A percentile compares a stretch with the other conserved stretches of the same genome.
Conservation (phyloP, 2,113 vertebrate genomes). For the Aptenodytes patagonicus region DNA sequence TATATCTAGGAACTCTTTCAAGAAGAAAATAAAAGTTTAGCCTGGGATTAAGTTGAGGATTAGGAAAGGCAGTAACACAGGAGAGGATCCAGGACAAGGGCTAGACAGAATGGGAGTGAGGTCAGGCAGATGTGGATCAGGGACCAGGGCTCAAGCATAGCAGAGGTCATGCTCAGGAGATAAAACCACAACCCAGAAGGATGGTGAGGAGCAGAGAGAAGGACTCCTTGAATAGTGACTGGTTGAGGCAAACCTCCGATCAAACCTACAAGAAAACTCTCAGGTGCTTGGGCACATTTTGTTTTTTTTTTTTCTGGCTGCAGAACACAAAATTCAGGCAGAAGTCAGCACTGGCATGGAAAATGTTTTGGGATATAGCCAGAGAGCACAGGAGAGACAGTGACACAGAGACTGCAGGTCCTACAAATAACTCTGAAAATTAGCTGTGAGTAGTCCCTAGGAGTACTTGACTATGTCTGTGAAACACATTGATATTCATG, state of each 20-base stretch:
- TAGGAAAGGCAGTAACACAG: neutral
- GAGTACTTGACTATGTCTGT: neutral
- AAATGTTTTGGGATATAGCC: neutral
- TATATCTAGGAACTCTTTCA: neutral
- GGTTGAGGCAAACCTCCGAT: neutral
- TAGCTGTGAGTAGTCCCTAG: neutral
- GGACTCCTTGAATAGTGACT: neutral
- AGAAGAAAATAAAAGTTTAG: neutral
- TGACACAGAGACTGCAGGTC: neutral
- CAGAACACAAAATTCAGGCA: neutral
- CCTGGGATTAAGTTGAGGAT: neutral
- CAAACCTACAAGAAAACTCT: neutral
- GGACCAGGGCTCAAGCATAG: neutral
- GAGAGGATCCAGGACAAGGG: neutral
- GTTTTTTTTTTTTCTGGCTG: neutral
- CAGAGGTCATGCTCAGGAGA: neutral
- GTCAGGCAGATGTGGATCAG: neutral
- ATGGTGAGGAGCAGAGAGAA: neutral
- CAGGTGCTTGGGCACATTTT: neutral
- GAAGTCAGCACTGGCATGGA: neutral
- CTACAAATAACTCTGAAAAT: neutral
- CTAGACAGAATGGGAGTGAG: neutral
- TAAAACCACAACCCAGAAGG: neutral
- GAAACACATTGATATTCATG: neutral
- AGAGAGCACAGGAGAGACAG: neutral